phyloP scores from a whole-genome alignment of 2,888 invertebrate species.

The Eilema griseolum region DNA sequence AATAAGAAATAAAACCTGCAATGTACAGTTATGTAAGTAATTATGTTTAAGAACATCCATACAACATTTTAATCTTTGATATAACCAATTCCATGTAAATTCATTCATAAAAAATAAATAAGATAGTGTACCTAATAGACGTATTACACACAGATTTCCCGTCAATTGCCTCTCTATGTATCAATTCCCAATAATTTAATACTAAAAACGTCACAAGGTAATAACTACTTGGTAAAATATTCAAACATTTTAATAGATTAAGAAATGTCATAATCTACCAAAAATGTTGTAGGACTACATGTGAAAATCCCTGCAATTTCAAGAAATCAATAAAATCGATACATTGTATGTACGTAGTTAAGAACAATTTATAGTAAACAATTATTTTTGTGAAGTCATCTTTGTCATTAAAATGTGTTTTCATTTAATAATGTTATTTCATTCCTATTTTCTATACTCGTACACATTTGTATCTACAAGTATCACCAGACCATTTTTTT shows the following conservation, averaged over 20 bases:
- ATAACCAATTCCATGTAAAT: constrained; percentile 1
- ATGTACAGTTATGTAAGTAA: constrained; percentile 59
- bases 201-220: not conserved
- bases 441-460: too few relatives aligned
- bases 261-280: constrained; percentile 2
- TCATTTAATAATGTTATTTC: constrained; percentile 64
- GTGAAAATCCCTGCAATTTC: constrained; percentile 24
- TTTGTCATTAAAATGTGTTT: constrained; percentile 79
- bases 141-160: not conserved
- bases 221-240: not conserved
- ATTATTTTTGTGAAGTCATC: constrained; percentile 78
- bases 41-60: not conserved
- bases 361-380: constrained; percentile 58
- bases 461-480: too few relatives aligned
- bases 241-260: constrained; percentile 6
- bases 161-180: constrained; percentile 2
- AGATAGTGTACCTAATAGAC: too few relatives aligned
- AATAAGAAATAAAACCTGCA: constrained; percentile 33
- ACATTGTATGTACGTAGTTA: constrained; percentile 48
- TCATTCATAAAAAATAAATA: not conserved
- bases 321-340: constrained; percentile 37
- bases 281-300: constrained; percentile 21
- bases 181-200: not conserved
- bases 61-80: constrained; percentile 18
- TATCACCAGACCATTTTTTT: too few relatives aligned